These are phyloP conservation scores for Apostichopus californicus DNA, from an alignment of 35 echinoderm and acorn worm genomes.

Conservation along the genomic window DNA sequence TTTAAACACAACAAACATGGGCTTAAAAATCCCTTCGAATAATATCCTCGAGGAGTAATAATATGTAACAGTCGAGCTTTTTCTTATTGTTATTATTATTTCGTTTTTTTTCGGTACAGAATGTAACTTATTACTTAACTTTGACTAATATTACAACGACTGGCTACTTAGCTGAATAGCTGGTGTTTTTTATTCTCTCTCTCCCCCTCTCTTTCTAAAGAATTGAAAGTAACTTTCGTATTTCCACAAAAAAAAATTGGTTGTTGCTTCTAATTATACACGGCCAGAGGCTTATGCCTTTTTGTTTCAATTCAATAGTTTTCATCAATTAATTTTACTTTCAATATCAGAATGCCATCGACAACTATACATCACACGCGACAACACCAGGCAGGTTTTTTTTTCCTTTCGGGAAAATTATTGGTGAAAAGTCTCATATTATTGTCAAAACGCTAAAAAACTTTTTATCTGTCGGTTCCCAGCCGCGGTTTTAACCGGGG, in stretches of 20 bases:
- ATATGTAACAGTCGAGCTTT: background rate
- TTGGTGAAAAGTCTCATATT: background rate
- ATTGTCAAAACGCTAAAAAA: too few species aligned
- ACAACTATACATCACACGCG: too few species aligned
- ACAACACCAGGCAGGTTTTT: too few species aligned
- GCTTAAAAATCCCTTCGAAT: background rate
- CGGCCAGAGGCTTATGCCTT: background rate
- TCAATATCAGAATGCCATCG: too few species aligned
- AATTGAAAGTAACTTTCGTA: too few species aligned
- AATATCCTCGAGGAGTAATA: constrained; percentile 3
- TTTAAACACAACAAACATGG: constrained; percentile 24
- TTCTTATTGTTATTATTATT: background rate
- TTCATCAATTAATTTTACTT: background rate
- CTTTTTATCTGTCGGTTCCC: background rate
- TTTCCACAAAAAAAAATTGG: too few species aligned
- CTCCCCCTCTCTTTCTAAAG: too few species aligned
- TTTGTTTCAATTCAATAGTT: background rate
- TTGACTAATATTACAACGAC: too few species aligned
- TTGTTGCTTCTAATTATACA: background rate
- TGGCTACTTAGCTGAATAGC: too few species aligned
- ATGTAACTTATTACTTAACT: too few species aligned
- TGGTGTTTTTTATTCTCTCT: too few species aligned
- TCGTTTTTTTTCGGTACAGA: too few species aligned
- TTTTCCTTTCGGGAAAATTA: background rate
- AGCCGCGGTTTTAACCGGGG: constrained; percentile 36